Conservation (phyloP, 2,888 invertebrate genomes). For the Andrena haemorrhoa region DNA sequence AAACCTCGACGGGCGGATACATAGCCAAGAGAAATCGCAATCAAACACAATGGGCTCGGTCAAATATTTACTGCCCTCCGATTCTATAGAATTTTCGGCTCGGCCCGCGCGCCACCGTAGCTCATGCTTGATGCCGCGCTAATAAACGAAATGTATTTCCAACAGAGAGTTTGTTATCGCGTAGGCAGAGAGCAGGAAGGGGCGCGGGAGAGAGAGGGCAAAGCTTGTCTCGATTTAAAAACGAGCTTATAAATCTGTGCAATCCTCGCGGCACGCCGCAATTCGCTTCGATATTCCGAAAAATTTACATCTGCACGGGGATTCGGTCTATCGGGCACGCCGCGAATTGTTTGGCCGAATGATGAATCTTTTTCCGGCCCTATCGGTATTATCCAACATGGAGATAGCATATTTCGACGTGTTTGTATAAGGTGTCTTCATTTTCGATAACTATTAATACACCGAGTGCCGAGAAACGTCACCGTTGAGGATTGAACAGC, state of each 20-base stretch:
- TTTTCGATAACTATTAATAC: too few species aligned
- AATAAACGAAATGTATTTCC: conserved; percentile 14
- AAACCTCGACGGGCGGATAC: background rate
- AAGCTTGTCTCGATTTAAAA: conserved; percentile 56
- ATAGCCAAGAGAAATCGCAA: background rate
- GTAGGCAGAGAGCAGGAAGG: background rate
- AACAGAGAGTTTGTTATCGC: conserved; percentile 2
- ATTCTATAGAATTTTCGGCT: conserved; percentile 4
- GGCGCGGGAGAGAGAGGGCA: background rate
- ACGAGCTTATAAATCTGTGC: conserved; percentile 50
- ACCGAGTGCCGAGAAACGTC: too few species aligned
- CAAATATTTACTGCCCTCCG: background rate
- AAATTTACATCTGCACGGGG: conserved; percentile 52
- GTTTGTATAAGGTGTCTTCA: too few species aligned
- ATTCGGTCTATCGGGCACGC: background rate
- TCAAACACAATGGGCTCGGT: background rate
- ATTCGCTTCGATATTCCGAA: conserved; percentile 41
- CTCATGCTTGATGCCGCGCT: background rate
- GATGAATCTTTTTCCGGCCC: conserved; percentile 7
- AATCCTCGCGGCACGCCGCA: conserved; percentile 38
- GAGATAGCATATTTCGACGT: too few species aligned
- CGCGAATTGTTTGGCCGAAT: conserved; percentile 5
- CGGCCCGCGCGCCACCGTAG: background rate
- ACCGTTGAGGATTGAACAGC: too few species aligned
- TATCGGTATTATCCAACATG: too few species aligned